Percentiles rank a stretch among this genome's conserved stretches.
Conservation (phyloP, 2,888 invertebrate genomes). For the Ophion slaviceki region DNA sequence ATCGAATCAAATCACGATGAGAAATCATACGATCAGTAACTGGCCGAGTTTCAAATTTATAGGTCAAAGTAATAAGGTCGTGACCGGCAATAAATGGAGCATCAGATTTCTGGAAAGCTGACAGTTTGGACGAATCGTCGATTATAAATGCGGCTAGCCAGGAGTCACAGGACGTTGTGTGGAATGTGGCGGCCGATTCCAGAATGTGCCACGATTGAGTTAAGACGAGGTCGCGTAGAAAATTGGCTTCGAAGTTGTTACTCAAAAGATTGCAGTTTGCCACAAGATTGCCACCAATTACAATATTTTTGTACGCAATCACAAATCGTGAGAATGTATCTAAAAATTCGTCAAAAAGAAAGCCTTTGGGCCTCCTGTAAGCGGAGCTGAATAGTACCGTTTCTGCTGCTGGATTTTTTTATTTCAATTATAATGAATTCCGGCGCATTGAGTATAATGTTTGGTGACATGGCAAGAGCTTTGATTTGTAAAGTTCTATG, state of each 20-base stretch:
- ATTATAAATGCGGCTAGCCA: constrained; percentile 19
- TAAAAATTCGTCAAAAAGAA: neutral
- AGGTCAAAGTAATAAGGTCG: neutral
- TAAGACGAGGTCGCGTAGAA: neutral
- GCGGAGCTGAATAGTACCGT: neutral
- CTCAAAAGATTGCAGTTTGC: neutral
- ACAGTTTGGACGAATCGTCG: neutral
- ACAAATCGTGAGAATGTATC: neutral
- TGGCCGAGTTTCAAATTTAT: neutral
- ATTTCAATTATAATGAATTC: neutral
- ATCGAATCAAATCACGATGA: no score
- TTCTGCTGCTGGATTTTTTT: neutral
- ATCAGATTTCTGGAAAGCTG: neutral
- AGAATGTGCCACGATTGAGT: neutral
- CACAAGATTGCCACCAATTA: constrained; percentile 4
- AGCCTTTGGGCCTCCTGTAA: neutral
- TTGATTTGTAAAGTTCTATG: constrained; percentile 29
- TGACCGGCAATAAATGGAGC: neutral
- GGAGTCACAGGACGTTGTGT: constrained; percentile 5
- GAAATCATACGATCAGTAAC: no score
- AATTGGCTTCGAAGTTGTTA: neutral
- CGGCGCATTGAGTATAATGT: neutral
- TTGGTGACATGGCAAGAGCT: neutral
- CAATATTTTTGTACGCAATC: constrained; percentile 10
- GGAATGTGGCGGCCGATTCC: neutral